phyloP scores from a whole-genome alignment of 1,140 invertebrate species.

The Lucilia sericata region DNA sequence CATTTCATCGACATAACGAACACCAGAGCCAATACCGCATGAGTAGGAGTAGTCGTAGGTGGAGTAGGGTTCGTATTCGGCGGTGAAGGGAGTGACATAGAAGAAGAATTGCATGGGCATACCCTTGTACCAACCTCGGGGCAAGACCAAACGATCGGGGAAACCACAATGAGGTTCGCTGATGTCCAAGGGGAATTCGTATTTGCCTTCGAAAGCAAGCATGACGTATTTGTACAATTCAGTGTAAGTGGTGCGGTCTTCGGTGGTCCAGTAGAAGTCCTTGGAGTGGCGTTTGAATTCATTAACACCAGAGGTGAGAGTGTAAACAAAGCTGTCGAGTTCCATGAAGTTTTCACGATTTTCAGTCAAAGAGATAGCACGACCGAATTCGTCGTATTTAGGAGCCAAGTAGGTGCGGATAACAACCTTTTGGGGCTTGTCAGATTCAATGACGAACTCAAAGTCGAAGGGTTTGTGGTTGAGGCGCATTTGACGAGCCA shows the following conservation, averaged over 20 bases:
- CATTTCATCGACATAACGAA: conserved; percentile 57
- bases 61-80: conserved; percentile 56
- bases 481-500: conserved; percentile 73
- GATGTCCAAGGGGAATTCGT: conserved; percentile 65
- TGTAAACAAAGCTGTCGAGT: conserved; percentile 69
- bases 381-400: conserved; percentile 69
- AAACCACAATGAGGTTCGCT: conserved; percentile 63
- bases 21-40: conserved; percentile 61
- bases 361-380: conserved; percentile 71
- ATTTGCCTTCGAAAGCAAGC: conserved; percentile 65
- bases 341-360: conserved; percentile 72
- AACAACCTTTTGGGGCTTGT: conserved; percentile 65
- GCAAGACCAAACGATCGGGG: conserved; percentile 70
- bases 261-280: conserved; percentile 66
- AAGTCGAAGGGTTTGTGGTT: conserved; percentile 70
- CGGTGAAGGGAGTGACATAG: conserved; percentile 68
- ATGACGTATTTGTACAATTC: conserved; percentile 68
- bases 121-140: conserved; percentile 71
- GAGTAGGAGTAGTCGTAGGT: conserved; percentile 58
- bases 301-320: conserved; percentile 68
- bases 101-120: conserved; percentile 72
- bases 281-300: conserved; percentile 68
- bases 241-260: conserved; percentile 67
- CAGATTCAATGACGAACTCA: conserved; percentile 68
- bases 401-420: conserved; percentile 49